phyloP scores from a whole-genome alignment of 2,797 vertebrate genomes.

The Myotis vivesi region DNA sequence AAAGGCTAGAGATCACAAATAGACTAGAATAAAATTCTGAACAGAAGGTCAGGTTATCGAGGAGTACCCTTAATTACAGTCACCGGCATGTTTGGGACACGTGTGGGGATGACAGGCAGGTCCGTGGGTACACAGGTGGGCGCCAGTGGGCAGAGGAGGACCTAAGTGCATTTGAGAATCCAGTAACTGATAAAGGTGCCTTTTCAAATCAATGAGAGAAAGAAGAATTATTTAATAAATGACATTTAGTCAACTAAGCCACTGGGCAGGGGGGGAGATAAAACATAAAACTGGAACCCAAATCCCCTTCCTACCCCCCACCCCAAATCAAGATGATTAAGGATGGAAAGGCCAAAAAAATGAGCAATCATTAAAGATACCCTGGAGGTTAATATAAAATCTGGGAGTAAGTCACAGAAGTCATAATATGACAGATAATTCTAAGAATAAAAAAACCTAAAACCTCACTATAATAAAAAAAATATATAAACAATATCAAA shows the following conservation, averaged over 20 bases:
- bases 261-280: background rate
- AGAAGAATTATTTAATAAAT: background rate
- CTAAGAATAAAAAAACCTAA: constrained; percentile 9
- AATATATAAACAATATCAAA: constrained; percentile 65
- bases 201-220: background rate
- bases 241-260: background rate
- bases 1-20: background rate
- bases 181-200: background rate
- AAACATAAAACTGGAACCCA: background rate
- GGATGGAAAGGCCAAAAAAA: background rate
- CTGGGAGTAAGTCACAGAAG: background rate
- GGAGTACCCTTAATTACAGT: background rate
- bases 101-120: background rate
- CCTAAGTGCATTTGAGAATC: background rate
- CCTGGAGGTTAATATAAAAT: background rate
- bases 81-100: background rate
- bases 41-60: background rate
- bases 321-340: background rate
- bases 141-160: background rate
- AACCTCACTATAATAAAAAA: constrained; percentile 46
- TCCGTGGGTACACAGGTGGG: background rate
- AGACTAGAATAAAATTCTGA: background rate
- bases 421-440: background rate
- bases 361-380: background rate
- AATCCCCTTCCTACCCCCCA: background rate